Base-by-base conservation (phyloP, 2,888 invertebrate species). In the Drosophila nr. perissopoda region DNA sequence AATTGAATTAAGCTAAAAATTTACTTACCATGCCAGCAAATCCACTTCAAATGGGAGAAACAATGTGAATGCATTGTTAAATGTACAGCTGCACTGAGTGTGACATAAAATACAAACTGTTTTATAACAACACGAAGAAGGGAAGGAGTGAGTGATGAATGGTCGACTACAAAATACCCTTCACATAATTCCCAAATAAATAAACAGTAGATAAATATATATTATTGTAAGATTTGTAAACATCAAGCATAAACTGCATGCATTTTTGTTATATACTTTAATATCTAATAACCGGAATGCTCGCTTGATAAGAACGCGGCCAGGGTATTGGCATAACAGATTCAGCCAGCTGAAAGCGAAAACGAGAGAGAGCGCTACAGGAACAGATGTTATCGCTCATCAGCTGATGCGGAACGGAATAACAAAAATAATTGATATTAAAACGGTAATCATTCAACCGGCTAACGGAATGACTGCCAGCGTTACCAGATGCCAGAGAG, bases 101-200 rank as follows among this genome's bases (percentile, higher is more conserved):
- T 25, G n/a, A 13, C 27, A 21, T 34, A 27, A 59, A 62, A 38
- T 45, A n/a, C 31, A 54, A 77, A 56, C 25, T 78, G 76, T 76
- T 76, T 76, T 62, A 62, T 76, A 76, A 76, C 78, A 61, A 52
- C 31, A 38, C 36, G 33, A 21, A 7, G 13, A 29, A 16, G 33
- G 4, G 13, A 45, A 27, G 10, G 0, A 29, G n/a, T 18, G 8
- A n/a, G 16, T 25, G 45, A 11, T 5, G 6, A 42, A 18, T 53
- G 34, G 16, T 29, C 40, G 48, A 16, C 29, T 13, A 2, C 31
- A 0, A 21, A 63, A 74, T 74, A 60, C 78, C 65, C 61, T 74
- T 34, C 16, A 16, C 33, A 59, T 34, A 10, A 54, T 27, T 6
- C 16, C 4, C 7, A 6, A 8, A 54, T 45, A 25, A 45, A 45